These are phyloP conservation scores for Trachemys scripta DNA, from an alignment of 2,113 vertebrate species.

Conservation along the genomic window DNA sequence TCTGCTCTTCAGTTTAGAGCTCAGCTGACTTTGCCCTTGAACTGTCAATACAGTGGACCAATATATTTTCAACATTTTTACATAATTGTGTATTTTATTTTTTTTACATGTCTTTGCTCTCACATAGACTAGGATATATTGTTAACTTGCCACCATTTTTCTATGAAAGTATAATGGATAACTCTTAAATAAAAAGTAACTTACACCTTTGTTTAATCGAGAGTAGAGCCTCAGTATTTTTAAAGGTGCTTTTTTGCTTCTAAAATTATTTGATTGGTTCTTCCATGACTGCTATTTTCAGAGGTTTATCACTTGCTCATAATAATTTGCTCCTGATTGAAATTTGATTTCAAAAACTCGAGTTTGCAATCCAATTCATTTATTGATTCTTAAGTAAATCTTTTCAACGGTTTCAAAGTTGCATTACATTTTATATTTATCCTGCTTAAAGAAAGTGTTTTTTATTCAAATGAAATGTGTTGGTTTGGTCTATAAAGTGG, in stretches of 20 bases:
- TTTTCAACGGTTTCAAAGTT: background rate
- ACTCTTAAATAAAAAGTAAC: constrained; percentile 10
- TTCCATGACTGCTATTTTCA: background rate
- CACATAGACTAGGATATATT: background rate
- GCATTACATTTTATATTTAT: background rate
- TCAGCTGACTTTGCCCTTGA: constrained; percentile 62
- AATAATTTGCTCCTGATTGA: background rate
- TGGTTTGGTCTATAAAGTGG: background rate
- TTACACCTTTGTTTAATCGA: background rate
- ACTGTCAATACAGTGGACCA: constrained; percentile 50
- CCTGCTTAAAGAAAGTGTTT: background rate
- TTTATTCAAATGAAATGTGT: background rate
- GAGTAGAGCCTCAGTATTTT: background rate
- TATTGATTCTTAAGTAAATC: background rate
- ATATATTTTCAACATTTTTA: constrained; percentile 28
- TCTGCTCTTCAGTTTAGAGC: constrained; percentile 57
- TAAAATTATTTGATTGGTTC: background rate
- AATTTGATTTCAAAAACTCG: background rate
- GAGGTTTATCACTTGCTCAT: background rate
- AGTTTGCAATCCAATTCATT: background rate
- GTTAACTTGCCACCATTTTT: background rate
- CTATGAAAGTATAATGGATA: background rate
- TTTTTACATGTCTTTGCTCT: constrained; percentile 27
- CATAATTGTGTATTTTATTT: background rate
- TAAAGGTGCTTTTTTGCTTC: background rate